These are phyloP conservation scores for Psix sp. DNA, from an alignment of 1,140 invertebrate species.

Conservation along the genomic window DNA sequence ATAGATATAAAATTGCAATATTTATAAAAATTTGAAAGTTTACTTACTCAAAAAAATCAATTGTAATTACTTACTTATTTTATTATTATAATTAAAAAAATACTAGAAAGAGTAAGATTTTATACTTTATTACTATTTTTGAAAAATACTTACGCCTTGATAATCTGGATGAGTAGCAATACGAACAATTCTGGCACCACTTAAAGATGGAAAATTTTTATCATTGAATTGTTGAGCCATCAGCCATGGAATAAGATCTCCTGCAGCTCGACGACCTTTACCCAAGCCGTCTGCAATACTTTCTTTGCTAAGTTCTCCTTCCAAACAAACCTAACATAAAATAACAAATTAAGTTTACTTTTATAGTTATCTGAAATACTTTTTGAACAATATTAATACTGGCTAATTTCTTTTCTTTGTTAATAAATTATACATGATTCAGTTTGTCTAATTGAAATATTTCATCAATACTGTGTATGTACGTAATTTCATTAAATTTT, in stretches of 20 bases:
- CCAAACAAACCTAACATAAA: constrained; percentile 86
- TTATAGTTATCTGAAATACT: background rate
- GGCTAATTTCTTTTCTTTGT: no score
- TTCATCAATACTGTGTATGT: no score
- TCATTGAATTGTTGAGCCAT: constrained; percentile 97
- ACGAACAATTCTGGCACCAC: constrained; percentile 94
- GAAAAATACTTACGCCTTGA: constrained; percentile 82
- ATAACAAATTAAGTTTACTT: no score
- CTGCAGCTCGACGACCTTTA: constrained; percentile 91
- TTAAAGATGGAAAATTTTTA: constrained; percentile 92
- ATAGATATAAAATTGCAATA: background rate
- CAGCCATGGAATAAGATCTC: constrained; percentile 99
- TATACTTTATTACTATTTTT: background rate
- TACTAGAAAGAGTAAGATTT: constrained; percentile 7
- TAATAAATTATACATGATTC: background rate
- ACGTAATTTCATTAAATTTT: background rate
- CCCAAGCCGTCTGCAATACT: constrained; percentile 87
- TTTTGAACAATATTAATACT: no score
- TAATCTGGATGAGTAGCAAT: constrained; percentile 99
- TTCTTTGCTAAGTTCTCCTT: constrained; percentile 93
- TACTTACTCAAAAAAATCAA: no score
- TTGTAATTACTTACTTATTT: background rate
- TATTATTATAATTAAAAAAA: background rate
- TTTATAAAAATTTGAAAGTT: no score
- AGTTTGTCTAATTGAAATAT: no score